These are phyloP conservation scores for Glyphotaelius pellucidus DNA, from an alignment of 2,888 invertebrate species.

Conservation along the genomic window DNA sequence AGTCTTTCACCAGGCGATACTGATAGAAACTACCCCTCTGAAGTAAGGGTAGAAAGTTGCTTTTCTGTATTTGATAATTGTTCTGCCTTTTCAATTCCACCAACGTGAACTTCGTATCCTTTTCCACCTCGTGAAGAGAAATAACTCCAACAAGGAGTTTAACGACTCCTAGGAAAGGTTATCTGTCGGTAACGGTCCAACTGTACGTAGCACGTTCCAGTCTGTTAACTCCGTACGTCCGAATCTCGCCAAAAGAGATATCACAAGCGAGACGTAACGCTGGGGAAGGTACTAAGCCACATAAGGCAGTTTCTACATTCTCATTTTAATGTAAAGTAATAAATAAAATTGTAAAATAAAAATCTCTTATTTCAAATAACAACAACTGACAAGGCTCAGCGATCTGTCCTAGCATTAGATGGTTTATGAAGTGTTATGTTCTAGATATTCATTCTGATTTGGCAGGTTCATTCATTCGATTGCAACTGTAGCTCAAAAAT, in stretches of 20 bases:
- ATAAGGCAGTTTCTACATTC: background rate
- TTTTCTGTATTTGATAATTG: background rate
- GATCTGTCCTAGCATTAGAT: background rate
- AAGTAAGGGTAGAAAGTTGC: too few relatives aligned
- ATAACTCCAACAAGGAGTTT: background rate
- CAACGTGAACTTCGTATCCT: background rate
- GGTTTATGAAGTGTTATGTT: too few relatives aligned
- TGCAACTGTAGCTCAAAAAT: background rate
- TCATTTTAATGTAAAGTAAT: background rate
- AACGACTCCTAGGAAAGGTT: background rate
- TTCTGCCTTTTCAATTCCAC: background rate
- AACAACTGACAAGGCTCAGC: background rate
- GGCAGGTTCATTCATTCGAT: background rate
- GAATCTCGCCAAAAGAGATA: conserved; percentile 64
- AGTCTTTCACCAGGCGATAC: too few relatives aligned
- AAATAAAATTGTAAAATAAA: background rate
- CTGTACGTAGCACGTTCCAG: conserved; percentile 32
- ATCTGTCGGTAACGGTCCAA: background rate
- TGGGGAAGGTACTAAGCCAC: conserved; percentile 50
- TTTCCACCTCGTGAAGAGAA: background rate
- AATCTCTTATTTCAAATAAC: background rate
- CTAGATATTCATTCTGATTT: background rate
- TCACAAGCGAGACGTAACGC: conserved; percentile 63
- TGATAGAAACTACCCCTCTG: too few relatives aligned
- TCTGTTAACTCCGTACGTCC: conserved; percentile 46